These are phyloP conservation scores for Dexiosoma caninum DNA, from an alignment of 2,888 invertebrate species.

Conservation along the genomic window DNA sequence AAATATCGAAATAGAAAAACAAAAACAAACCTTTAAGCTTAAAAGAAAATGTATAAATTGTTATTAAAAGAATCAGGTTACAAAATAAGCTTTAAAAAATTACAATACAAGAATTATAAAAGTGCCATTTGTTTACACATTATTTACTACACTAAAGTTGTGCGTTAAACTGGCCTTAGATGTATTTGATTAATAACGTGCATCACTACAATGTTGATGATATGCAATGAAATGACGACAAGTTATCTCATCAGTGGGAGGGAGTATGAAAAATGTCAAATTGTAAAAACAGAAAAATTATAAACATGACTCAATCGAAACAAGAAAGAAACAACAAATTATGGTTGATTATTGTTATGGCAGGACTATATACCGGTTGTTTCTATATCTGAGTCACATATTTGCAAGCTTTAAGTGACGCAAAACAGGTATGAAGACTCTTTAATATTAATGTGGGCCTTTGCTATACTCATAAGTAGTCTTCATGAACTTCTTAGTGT, in stretches of 20 bases:
- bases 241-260: neutral
- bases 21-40: too few relatives aligned
- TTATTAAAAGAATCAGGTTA: too few relatives aligned
- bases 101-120: too few relatives aligned
- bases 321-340: neutral
- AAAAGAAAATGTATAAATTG: too few relatives aligned
- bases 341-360: neutral
- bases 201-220: neutral
- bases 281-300: neutral
- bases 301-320: neutral
- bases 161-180: too few relatives aligned
- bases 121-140: too few relatives aligned
- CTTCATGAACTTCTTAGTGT: too few relatives aligned
- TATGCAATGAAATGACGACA: neutral
- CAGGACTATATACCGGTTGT: neutral
- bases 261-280: neutral
- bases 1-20: too few relatives aligned
- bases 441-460: too few relatives aligned
- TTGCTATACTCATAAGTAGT: too few relatives aligned
- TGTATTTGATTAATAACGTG: neutral
- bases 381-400: neutral
- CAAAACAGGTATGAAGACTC: neutral
- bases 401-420: neutral
- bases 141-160: too few relatives aligned
- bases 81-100: too few relatives aligned